These are phyloP conservation scores for Rhinichthys klamathensis DNA, from an alignment of 2,113 vertebrate species.

Conservation along the genomic window DNA sequence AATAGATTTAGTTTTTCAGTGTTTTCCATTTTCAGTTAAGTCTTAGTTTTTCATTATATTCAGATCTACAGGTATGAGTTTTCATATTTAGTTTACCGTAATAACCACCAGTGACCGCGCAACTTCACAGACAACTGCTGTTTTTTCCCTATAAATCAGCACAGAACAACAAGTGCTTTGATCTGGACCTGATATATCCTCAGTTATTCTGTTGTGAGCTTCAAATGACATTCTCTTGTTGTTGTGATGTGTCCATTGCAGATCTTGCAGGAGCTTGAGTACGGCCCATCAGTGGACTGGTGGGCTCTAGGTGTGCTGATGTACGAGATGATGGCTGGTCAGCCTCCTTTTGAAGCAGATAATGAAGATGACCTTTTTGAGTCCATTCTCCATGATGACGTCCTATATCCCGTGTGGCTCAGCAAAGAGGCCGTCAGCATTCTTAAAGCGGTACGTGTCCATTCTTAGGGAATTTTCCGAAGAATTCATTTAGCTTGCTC, in stretches of 20 bases:
- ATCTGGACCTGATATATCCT: not conserved
- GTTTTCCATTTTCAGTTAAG: not conserved
- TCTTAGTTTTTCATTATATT: not conserved
- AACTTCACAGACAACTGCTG: not conserved
- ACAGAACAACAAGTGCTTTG: not conserved
- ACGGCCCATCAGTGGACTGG: constrained; percentile 92
- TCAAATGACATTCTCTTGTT: not conserved
- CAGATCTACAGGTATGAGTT: not conserved
- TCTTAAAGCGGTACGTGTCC: constrained; percentile 86
- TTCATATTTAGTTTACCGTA: not conserved
- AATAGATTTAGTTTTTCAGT: not conserved
- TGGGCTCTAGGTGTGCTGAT: constrained; percentile 96
- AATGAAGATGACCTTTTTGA: constrained; percentile 94
- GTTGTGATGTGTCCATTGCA: constrained; percentile 57
- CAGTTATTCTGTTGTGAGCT: not conserved
- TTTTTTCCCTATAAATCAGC: not conserved
- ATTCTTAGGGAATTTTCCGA: not conserved
- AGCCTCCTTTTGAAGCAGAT: constrained; percentile 92
- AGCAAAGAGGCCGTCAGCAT: constrained; percentile 96
- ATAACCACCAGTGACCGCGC: not conserved
- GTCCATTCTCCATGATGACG: constrained; percentile 92
- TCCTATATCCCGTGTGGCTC: constrained; percentile 92
- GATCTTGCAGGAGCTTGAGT: constrained; percentile 94
- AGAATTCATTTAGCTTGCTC: not conserved
- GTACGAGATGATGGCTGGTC: constrained; percentile 98